These are phyloP conservation scores for Samia ricini DNA, from an alignment of 1,140 invertebrate genomes.

Conservation along the genomic window DNA sequence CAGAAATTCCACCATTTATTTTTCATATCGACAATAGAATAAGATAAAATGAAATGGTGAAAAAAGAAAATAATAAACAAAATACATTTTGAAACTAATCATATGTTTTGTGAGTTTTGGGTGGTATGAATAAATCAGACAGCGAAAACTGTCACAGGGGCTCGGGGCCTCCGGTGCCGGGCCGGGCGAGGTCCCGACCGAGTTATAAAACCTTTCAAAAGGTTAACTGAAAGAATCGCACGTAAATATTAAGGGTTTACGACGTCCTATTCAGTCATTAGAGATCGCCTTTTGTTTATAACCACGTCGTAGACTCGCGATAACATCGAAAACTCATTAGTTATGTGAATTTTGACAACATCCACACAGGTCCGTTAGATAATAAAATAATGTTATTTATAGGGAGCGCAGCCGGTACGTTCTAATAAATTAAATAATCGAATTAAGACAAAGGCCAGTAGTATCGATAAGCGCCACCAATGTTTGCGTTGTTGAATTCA, in stretches of 20 bases:
- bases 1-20: not conserved
- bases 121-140: constrained; percentile 74
- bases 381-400: constrained; percentile 69
- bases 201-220: constrained; percentile 68
- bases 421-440: constrained; percentile 64
- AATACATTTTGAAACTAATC: constrained; percentile 51
- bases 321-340: constrained; percentile 54
- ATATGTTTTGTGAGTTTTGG: constrained; percentile 52
- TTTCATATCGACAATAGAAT: not conserved
- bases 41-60: not conserved
- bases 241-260: constrained; percentile 72
- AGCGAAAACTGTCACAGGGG: constrained; percentile 57
- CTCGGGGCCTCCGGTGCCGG: constrained; percentile 31
- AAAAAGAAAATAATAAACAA: not conserved
- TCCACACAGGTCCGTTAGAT: constrained; percentile 40
- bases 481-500: not conserved
- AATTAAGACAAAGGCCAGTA: constrained; percentile 73
- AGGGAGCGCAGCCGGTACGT: constrained; percentile 43
- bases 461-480: constrained; percentile 43
- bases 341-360: constrained; percentile 73
- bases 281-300: constrained; percentile 64
- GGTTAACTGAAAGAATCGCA: constrained; percentile 61
- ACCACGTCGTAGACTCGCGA: constrained; percentile 62
- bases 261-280: constrained; percentile 70
- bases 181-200: constrained; percentile 42